A percentile compares a stretch with the other conserved stretches of the same genome.
phyloP scores from a whole-genome alignment of 2,113 vertebrate genomes.

The Dicrurus megarhynchus region DNA sequence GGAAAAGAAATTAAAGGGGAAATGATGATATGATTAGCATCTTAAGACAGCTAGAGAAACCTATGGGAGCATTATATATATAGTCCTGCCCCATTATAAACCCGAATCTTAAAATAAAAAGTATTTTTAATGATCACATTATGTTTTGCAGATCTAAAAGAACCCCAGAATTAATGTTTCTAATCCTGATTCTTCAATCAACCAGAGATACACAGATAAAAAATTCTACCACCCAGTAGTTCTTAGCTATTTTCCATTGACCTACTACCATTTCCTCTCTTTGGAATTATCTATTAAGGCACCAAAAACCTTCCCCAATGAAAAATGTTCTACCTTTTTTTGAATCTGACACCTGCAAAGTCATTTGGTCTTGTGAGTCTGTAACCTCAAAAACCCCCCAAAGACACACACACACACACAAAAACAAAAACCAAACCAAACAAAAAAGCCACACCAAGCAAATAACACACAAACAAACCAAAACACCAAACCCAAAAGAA shows the following conservation, averaged over 20 bases:
- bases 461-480: not conserved
- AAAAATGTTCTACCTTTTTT: not conserved
- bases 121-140: not conserved
- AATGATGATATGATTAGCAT: not conserved
- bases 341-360: not conserved
- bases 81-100: not conserved
- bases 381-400: not conserved
- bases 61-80: not conserved
- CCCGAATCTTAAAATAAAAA: not conserved
- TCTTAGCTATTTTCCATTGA: not conserved
- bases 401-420: not conserved
- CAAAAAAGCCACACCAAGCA: not conserved
- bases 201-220: not conserved
- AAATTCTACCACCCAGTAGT: not conserved
- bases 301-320: fast-evolving
- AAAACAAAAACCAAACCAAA: not conserved
- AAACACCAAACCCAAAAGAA: not conserved
- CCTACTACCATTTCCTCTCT: not conserved
- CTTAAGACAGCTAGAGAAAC: not conserved
- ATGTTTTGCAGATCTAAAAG: not conserved
- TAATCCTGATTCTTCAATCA: not conserved
- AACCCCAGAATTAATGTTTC: not conserved
- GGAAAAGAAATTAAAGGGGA: not conserved
- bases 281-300: not conserved
- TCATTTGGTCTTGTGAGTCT: not conserved